phyloP scores from a whole-genome alignment of 1,140 invertebrate species.

The Manduca sexta region DNA sequence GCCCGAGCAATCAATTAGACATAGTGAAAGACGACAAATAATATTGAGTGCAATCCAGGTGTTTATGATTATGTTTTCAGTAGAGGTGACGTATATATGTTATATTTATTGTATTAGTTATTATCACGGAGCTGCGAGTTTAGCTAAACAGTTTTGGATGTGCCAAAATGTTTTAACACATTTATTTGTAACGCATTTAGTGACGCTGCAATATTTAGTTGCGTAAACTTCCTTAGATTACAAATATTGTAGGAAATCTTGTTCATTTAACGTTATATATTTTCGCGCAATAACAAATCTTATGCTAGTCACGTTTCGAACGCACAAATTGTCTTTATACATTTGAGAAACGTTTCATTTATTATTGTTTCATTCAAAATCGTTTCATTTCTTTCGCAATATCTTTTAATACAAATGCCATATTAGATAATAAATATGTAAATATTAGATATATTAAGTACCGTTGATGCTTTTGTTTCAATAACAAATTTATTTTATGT shows the following conservation, averaged over 20 bases:
- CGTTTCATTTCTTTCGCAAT: constrained; percentile 35
- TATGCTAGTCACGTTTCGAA: constrained; percentile 69
- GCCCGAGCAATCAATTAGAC: constrained; percentile 58
- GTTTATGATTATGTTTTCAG: constrained; percentile 35
- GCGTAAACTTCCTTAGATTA: constrained; percentile 20
- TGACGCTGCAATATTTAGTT: constrained; percentile 58
- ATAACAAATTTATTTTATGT: constrained; percentile 5
- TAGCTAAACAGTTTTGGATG: constrained; percentile 64
- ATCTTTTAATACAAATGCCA: constrained; percentile 57
- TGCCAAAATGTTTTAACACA: constrained; percentile 63
- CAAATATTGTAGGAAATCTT: constrained; percentile 24
- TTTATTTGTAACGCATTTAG: constrained; percentile 57
- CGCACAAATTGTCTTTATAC: constrained; percentile 42
- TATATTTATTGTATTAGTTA: constrained; percentile 63
- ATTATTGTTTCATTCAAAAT: constrained; percentile 44
- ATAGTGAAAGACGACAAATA: constrained; percentile 27
- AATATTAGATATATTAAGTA: constrained; percentile 42
- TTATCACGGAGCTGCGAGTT: constrained; percentile 54
- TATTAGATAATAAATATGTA: constrained; percentile 64
- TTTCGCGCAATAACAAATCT: constrained; percentile 68
- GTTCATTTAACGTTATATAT: constrained; percentile 29
- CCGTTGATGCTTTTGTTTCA: constrained; percentile 53
- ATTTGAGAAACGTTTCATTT: constrained; percentile 14
- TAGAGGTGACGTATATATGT: constrained; percentile 15
- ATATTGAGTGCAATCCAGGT: constrained; percentile 58